Evolutionary conservation across 2,888 invertebrate species (phyloP), one percentile per base, ranked within the genome.

Genomic region (Polymixis flavicincta): DNA sequence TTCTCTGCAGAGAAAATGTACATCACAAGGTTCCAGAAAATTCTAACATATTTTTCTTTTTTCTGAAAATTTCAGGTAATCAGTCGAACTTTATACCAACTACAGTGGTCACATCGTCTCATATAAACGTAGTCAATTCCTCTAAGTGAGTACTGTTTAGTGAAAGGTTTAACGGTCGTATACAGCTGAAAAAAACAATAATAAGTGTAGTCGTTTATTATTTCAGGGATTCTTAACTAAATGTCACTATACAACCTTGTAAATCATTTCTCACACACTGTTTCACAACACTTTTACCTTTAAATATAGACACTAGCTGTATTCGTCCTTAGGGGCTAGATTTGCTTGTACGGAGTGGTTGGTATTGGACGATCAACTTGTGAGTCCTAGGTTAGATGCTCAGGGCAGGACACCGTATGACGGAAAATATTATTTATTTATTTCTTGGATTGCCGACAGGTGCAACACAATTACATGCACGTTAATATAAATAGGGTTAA

Each of bases 51-150:
- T 74, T 22, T 25, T 48, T 67, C 57, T 71, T 48, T 67, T 66
- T 71, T 80, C 71, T 78, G 75, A 86, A 86, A 32, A 80, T 92
- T 89, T 64, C 94, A 96, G 96, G 96, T 93, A 96, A 92, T 93
- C 96, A 94, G 89, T 93, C 96, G 90, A 96, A 95, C 93, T 95
- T 95, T 92, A 96, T 96, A 94, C 96, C 96, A 82, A 95, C 96
- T 85, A 95, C 96, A 92, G 95, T 96, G 90, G 95, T 96, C 92
- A 95, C 96, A 88, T 94, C 96, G 87, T 96, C 96, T 89, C 92
- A 96, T 93, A 95, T 96, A 92, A 96, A 96, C 90, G 94, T 96
- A 96, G 95, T 96, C 92, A 96, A 95, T 95, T 95, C 95, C 80
- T 93, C 95, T 93, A 96, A 96, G 96, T 96, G 90, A 95, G 96